Base-by-base conservation (phyloP, 1,140 invertebrate species). In the Sycophaga agraensis region DNA sequence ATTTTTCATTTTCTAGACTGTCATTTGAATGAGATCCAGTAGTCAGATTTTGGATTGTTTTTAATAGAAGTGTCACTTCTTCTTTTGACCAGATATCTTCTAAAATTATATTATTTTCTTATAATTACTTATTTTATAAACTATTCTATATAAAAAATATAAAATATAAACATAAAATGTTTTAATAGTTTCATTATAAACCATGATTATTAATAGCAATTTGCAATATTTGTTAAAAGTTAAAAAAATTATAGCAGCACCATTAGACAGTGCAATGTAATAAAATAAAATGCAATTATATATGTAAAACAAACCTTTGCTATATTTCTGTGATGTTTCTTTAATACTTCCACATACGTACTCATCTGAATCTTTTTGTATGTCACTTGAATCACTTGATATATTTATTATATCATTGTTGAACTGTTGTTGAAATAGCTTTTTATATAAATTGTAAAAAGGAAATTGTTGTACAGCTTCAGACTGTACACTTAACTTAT, bases 381-480 rank as follows among this genome's bases (percentile, higher is more conserved):
- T 11, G 35, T 19, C 39, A 4, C 8, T 19, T 39, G 28, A 16
- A 39, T 24, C n/a, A 35, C 28, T 45, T 4, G 22, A 35, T 34
- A 45, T 8, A 9, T 24, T 60, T 17, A 60, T 60, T 37, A 50
- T 34, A 0, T 63, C 39, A 6, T 50, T 19, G 2, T 31, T 40
- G 31, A 58, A 56, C 26, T 66, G 40, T 49, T 28, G 6, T 48
- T 66, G 63, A 51, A 71, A 73, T 19, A 68, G 42, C 16, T 59
- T 56, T 48, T 69, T 66, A 57, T 65, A 73, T 37, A 67, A 51
- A 39, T 63, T 59, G 61, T 71, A 73, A 64, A 71, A 73, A 1
- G 69, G 71, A 65, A 73, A 73, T 53, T 67, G 66, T n/a, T 57
- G 26, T 26, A 73, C 48, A 2, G 68, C 69, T 14, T 70, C 69